Conservation (phyloP, 2,113 vertebrate species). For the Noturus placidus region DNA sequence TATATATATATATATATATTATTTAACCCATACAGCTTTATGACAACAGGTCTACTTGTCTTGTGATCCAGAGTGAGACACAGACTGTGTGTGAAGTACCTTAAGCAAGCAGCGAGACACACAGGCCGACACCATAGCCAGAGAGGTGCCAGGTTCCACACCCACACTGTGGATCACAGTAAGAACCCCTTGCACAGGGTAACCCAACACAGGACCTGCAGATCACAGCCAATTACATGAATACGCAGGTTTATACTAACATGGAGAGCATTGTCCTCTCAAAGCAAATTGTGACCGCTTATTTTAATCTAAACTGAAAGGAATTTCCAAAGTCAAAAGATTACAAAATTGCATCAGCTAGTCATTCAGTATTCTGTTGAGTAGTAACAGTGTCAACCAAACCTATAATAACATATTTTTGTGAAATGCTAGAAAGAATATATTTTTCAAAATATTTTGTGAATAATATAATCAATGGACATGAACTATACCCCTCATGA, state of each 20-base stretch:
- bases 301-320: not conserved
- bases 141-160: slow-evolving; percentile 81
- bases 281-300: not conserved
- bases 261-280: not conserved
- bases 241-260: not conserved
- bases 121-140: slow-evolving; percentile 89
- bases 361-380: no score
- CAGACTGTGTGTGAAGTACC: slow-evolving; percentile 65
- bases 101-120: slow-evolving; percentile 87
- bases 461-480: no score
- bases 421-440: not conserved
- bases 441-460: no score
- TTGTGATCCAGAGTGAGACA: no score
- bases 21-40: not conserved
- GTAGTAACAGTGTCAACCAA: no score
- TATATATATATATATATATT: no score
- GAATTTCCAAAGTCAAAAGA: no score
- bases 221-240: not conserved
- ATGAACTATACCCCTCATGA: no score
- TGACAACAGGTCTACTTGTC: not conserved
- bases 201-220: slow-evolving; percentile 88
- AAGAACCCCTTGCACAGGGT: slow-evolving; percentile 80
- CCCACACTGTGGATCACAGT: slow-evolving; percentile 75
- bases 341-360: not conserved
- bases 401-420: not conserved